Conservation (phyloP, 2,888 invertebrate genomes). For the Molorchus minor region DNA sequence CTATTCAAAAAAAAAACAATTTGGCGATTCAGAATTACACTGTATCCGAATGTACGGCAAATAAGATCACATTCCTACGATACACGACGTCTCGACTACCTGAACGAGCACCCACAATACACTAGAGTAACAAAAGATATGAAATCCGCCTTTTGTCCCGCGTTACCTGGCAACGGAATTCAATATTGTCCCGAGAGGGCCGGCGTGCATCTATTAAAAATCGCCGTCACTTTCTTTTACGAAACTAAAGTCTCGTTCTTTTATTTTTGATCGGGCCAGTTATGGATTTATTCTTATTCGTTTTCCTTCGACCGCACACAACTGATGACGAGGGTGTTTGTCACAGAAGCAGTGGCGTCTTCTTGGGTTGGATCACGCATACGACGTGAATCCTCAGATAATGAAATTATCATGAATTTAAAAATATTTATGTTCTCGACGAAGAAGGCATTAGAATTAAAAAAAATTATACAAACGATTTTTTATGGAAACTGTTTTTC, state of each 20-base stretch:
- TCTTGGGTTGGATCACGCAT: not conserved
- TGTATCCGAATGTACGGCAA: constrained; percentile 31
- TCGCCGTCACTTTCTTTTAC: constrained; percentile 50
- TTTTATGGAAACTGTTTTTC: no score
- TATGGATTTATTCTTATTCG: constrained; percentile 50
- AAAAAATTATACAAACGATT: no score
- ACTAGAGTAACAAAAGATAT: constrained; percentile 57
- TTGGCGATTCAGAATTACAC: constrained; percentile 5
- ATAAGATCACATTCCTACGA: constrained; percentile 48
- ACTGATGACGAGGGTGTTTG: constrained; percentile 33
- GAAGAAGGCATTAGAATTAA: no score
- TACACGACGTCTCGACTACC: constrained; percentile 53
- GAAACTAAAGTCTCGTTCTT: constrained; percentile 48
- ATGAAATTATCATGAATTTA: not conserved
- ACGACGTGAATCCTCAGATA: not conserved
- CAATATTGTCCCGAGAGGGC: constrained; percentile 54
- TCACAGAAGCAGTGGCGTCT: constrained; percentile 32
- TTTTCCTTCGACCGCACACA: constrained; percentile 39
- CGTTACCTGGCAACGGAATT: constrained; percentile 58
- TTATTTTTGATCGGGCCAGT: constrained; percentile 54
- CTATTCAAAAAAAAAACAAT: no score
- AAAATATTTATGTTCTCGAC: no score
- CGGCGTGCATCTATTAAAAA: constrained; percentile 57
- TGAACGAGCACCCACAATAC: constrained; percentile 60
- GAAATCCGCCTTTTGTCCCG: constrained; percentile 60